A percentile compares a stretch with the other conserved stretches of the same genome.
Conservation (phyloP, 2,797 vertebrate species). For the Chaetophractus vellerosus region DNA sequence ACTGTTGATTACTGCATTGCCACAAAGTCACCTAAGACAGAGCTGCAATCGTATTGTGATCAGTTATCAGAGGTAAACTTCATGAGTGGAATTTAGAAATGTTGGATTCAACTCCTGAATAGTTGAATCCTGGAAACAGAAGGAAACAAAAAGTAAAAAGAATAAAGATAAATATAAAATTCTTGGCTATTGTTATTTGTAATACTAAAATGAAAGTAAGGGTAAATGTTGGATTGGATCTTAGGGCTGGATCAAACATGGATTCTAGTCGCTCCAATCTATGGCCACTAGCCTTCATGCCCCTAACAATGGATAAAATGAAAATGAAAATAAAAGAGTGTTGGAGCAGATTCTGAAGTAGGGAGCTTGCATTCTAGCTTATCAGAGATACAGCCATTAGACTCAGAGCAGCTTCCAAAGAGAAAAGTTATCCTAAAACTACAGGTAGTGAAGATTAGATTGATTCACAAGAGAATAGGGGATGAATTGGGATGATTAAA, state of each 20-base stretch:
- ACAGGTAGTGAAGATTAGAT: neutral
- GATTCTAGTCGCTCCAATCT: too few species aligned
- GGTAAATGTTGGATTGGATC: too few species aligned
- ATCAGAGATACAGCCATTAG: neutral
- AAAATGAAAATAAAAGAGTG: too few species aligned
- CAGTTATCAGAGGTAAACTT: neutral
- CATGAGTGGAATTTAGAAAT: neutral
- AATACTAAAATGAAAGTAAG: slow-evolving; percentile 12
- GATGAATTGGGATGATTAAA: neutral
- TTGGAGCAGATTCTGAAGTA: neutral
- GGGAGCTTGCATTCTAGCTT: neutral
- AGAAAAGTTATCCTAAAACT: neutral
- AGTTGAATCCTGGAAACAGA: neutral
- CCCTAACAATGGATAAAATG: too few species aligned
- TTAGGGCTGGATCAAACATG: too few species aligned
- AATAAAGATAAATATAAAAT: slow-evolving; percentile 1
- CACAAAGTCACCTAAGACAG: neutral
- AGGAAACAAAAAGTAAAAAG: neutral
- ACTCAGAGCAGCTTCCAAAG: neutral
- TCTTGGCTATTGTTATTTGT: neutral
- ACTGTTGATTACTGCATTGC: neutral
- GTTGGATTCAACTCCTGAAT: neutral
- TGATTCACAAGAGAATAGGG: neutral
- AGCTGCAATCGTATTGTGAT: neutral
- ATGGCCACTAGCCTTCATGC: too few species aligned